Conservation (phyloP, 1,140 invertebrate species). For the Maconellicoccus hirsutus region DNA sequence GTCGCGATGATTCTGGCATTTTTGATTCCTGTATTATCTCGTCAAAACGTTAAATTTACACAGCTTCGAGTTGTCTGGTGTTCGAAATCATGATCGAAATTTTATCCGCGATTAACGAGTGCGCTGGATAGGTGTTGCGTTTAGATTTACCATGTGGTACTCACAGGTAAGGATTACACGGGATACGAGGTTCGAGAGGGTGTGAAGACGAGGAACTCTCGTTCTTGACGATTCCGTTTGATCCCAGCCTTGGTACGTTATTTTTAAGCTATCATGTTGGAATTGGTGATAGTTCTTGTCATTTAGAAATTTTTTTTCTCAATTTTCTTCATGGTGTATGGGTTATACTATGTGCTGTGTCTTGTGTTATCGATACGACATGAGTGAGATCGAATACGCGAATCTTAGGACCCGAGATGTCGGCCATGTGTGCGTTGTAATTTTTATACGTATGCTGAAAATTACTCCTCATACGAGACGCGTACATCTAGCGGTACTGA, state of each 20-base stretch:
- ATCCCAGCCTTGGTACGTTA: slow-evolving; percentile 28
- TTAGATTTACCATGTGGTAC: slow-evolving; percentile 17
- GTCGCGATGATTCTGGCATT: no score
- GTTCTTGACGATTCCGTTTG: slow-evolving; percentile 19
- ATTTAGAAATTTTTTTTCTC: slow-evolving; percentile 23
- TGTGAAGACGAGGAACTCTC: not conserved
- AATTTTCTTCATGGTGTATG: slow-evolving; percentile 24
- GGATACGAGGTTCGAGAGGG: not conserved
- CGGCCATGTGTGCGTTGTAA: not conserved
- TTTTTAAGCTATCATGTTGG: slow-evolving; percentile 21
- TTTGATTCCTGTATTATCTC: no score
- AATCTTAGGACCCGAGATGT: no score
- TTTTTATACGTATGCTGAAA: slow-evolving; percentile 14
- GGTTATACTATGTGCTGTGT: slow-evolving; percentile 18
- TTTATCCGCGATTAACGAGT: not conserved
- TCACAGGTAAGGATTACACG: slow-evolving; percentile 28
- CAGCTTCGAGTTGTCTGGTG: no score
- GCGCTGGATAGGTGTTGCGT: not conserved
- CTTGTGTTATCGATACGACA: not conserved
- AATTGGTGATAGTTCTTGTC: slow-evolving; percentile 24
- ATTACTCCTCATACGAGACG: not conserved
- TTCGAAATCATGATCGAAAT: no score
- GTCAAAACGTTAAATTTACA: no score
- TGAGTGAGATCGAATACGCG: no score
- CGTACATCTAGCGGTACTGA: not conserved